Percentiles rank a stretch among this genome's conserved stretches.
phyloP scores from a whole-genome alignment of 2,888 invertebrate genomes.

The Diaperis boleti region DNA sequence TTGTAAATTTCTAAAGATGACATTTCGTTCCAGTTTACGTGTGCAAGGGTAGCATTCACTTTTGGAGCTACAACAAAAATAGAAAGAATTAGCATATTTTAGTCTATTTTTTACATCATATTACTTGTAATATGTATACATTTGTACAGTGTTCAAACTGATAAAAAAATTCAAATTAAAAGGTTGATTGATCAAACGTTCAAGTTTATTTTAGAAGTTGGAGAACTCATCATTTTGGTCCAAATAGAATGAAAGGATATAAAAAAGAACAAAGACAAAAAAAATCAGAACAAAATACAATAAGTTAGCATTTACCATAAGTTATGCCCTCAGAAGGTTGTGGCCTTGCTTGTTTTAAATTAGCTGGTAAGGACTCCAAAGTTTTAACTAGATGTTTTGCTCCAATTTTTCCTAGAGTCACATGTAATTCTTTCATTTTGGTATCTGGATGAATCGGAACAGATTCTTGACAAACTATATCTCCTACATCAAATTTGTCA shows the following conservation, averaged over 20 bases:
- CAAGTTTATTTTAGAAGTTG: too few relatives aligned
- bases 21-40: conserved; percentile 77
- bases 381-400: conserved; percentile 76
- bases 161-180: too few relatives aligned
- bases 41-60: conserved; percentile 72
- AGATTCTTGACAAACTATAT: conserved; percentile 73
- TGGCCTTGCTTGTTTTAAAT: conserved; percentile 70
- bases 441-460: conserved; percentile 71
- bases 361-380: conserved; percentile 71
- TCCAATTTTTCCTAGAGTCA: conserved; percentile 76
- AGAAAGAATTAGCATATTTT: too few relatives aligned
- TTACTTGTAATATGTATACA: too few relatives aligned
- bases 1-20: conserved; percentile 76
- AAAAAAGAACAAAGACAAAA: conserved; percentile 28
- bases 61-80: conserved; percentile 77
- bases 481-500: conserved; percentile 84
- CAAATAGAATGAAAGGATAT: not conserved
- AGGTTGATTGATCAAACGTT: too few relatives aligned
- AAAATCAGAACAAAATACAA: too few relatives aligned
- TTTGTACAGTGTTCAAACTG: too few relatives aligned
- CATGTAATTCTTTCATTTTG: conserved; percentile 75
- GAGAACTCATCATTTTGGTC: conserved; percentile 2
- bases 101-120: too few relatives aligned
- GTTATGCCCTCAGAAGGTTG: conserved; percentile 75
- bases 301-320: too few relatives aligned